These are phyloP conservation scores for Amphimedon queenslandica DNA, from an alignment of 37 sponge, comb jelly and placozoan species.

Conservation along the genomic window DNA sequence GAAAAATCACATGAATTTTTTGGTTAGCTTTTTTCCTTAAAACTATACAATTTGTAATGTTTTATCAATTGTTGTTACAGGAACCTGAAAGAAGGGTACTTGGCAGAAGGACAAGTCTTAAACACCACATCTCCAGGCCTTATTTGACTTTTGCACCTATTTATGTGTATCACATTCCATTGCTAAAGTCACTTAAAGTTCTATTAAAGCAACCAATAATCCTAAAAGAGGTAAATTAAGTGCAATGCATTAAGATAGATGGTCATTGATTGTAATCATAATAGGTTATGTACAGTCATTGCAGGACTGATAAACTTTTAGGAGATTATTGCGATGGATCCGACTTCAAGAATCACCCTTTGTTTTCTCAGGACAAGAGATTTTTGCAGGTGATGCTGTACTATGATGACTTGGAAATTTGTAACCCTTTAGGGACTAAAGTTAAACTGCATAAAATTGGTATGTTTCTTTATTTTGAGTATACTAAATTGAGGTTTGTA, in stretches of 20 bases:
- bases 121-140: not conserved
- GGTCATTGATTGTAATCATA: not conserved
- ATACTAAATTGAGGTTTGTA: not conserved
- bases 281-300: not conserved
- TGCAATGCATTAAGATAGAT: not conserved
- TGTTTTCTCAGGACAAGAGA: slow-evolving; percentile 12
- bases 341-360: slow-evolving; percentile 19
- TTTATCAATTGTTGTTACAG: not conserved
- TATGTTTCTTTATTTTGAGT: slow-evolving; percentile 20
- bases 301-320: not conserved
- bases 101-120: not conserved
- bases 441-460: slow-evolving; percentile 56
- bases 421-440: slow-evolving; percentile 57
- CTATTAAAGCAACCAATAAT: not conserved
- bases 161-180: slow-evolving; percentile 7
- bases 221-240: not conserved
- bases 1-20: slow-evolving; percentile 2
- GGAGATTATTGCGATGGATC: slow-evolving; percentile 58
- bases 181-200: not conserved
- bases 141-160: not conserved
- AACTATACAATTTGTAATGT: not conserved
- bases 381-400: slow-evolving; percentile 51
- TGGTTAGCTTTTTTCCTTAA: not conserved
- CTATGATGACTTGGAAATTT: slow-evolving; percentile 62
- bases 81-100: slow-evolving; percentile 1